Evolutionary conservation across 2,888 invertebrate genomes (phyloP), one percentile per base, ranked within the genome.

Genomic region (Amphimallon solstitiale): DNA sequence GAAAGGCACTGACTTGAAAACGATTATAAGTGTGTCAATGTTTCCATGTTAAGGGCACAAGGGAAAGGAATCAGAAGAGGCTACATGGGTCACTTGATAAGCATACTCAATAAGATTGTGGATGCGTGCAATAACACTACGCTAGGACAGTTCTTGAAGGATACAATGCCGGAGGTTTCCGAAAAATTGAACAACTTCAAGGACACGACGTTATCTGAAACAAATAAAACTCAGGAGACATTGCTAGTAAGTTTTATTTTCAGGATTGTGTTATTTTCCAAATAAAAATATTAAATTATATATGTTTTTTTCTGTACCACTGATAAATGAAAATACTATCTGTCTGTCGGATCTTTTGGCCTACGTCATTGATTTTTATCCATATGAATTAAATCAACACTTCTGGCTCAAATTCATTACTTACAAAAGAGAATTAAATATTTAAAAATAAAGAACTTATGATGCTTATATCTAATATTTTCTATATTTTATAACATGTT

Each of bases 71-170:
- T 86, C 62, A 85, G 88, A 60, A 84, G 87, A 75, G 89, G 89
- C 73, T 89, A 88, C 74, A 89, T 89, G 88, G 89, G 89, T 66
- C 89, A 89, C 79, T 82, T 89, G 76, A 88, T 88, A 72, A 86
- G 85, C 78, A 87, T 89, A 74, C 83, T 86, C 38, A 86, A 86
- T 78, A 85, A 85, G 77, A 84, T 89, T 74, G 85, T 85, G 43
- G 78, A 79, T 59, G 79, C 83, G 76, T 84, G 86, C 81, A 83
- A 85, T 78, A 84, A 85, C 77, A 86, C 84, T 78, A 82, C 85
- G 74, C 80, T 86, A 77, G 85, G 88, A 72, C 82, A 85, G 75
- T 84, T 83, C 72, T 85, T 89, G 69, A 84, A 81, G 71, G 83
- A 85, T 69, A 80, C 84, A 73, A 81, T 87, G 74, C 82, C 85